Conservation (phyloP, 2,888 invertebrate genomes). For the Orthonychiurus folsomi region DNA sequence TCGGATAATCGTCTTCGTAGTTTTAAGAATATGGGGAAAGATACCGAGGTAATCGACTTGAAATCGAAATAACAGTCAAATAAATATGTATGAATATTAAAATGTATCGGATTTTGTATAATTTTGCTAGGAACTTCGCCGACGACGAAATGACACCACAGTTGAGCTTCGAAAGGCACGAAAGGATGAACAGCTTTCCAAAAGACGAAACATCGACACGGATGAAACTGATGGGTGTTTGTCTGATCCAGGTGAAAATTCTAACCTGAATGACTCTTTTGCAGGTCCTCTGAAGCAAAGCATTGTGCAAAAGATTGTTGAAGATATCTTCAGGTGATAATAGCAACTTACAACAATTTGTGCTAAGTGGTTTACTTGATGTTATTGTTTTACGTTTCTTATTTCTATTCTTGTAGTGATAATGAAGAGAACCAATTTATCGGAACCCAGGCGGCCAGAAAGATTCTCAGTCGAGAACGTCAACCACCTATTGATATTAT, state of each 20-base stretch:
- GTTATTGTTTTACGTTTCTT: slow-evolving; percentile 3
- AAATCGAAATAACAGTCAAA: too few species aligned
- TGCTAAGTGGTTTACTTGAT: too few species aligned
- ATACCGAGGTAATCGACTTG: slow-evolving; percentile 64
- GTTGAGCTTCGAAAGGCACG: slow-evolving; percentile 86
- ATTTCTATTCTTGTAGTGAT: background rate
- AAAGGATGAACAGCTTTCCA: slow-evolving; percentile 86
- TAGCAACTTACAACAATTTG: too few species aligned
- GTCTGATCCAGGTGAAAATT: slow-evolving; percentile 42
- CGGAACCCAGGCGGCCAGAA: slow-evolving; percentile 73
- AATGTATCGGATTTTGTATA: too few species aligned
- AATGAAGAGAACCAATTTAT: slow-evolving; percentile 18
- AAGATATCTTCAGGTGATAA: slow-evolving; percentile 20
- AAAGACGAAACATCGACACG: slow-evolving; percentile 61
- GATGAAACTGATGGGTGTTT: slow-evolving; percentile 49
- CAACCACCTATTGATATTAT: slow-evolving; percentile 84
- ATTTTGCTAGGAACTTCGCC: slow-evolving; percentile 64
- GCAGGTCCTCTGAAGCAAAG: slow-evolving; percentile 9
- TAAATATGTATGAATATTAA: too few species aligned
- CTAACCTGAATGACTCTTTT: background rate
- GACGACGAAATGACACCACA: slow-evolving; percentile 77
- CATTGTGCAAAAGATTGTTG: slow-evolving; percentile 61
- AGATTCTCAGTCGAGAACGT: slow-evolving; percentile 76
- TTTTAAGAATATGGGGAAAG: slow-evolving; percentile 71
- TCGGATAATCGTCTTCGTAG: slow-evolving; percentile 58